Conservation (phyloP, 2,797 vertebrate species). For the Tenualosa ilisha region DNA sequence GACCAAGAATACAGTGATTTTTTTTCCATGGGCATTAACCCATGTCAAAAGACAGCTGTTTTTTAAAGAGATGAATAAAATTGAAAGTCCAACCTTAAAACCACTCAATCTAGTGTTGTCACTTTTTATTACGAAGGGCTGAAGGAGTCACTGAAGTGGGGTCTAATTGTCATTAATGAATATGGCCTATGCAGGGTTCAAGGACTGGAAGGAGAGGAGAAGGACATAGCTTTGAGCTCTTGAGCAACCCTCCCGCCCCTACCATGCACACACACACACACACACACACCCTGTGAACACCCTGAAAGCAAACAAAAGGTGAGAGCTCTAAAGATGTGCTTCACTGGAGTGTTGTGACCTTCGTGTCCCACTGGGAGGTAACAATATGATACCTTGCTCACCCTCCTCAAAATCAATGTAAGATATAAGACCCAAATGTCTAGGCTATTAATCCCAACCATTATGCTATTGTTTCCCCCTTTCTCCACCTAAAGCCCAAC, state of each 20-base stretch:
- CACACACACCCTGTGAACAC: neutral
- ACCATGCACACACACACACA: no score
- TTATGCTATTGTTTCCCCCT: neutral
- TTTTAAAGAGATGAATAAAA: neutral
- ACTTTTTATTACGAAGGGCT: neutral
- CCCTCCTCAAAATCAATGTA: neutral
- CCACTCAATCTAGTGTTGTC: conserved; percentile 12
- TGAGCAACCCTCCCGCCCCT: neutral
- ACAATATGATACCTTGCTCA: no score
- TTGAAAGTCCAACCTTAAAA: neutral
- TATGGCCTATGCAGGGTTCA: neutral
- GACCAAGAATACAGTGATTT: neutral
- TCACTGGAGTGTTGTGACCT: neutral
- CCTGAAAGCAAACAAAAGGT: conserved; percentile 14
- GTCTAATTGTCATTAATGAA: conserved; percentile 5
- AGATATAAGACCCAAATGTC: neutral
- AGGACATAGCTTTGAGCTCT: neutral
- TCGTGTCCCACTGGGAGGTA: neutral
- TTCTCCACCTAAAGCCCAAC: conserved; percentile 59
- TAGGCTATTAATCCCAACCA: neutral
- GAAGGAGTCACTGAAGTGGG: conserved; percentile 21
- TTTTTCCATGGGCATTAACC: neutral
- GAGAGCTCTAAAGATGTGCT: neutral
- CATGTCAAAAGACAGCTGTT: neutral
- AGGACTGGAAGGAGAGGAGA: neutral